phyloP scores from a whole-genome alignment of 2,888 invertebrate species.

The Drosophila colorata region DNA sequence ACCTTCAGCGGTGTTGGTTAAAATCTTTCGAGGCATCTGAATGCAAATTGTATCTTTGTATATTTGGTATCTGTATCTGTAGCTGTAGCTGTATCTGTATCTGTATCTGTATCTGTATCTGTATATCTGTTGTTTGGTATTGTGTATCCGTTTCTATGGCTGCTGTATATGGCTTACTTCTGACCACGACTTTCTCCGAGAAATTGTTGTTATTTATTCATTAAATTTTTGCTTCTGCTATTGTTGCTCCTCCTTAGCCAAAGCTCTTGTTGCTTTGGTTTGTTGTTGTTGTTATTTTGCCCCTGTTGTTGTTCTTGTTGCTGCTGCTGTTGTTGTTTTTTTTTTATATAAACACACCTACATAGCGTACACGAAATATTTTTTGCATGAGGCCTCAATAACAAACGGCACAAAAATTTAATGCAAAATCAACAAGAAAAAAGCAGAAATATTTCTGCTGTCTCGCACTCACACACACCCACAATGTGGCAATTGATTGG shows the following conservation, averaged over 20 bases:
- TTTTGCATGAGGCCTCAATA: constrained; percentile 65
- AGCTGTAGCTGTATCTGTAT: no score
- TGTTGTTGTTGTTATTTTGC: not conserved
- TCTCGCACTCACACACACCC: constrained; percentile 24
- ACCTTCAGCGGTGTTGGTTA: constrained; percentile 12
- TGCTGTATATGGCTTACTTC: constrained; percentile 69
- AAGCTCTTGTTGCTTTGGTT: constrained; percentile 30
- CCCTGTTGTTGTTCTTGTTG: constrained; percentile 28
- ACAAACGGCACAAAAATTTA: constrained; percentile 51
- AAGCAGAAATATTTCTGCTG: constrained; percentile 38
- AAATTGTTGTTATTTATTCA: constrained; percentile 77
- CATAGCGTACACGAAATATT: constrained; percentile 59
- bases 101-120: constrained; percentile 18
- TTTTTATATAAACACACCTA: constrained; percentile 61
- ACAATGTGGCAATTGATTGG: constrained; percentile 73
- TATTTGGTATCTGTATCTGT: constrained; percentile 35
- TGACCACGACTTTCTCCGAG: constrained; percentile 74
- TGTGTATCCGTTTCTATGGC: constrained; percentile 55
- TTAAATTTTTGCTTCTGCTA: constrained; percentile 75
- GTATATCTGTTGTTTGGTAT: constrained; percentile 37
- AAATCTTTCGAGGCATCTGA: constrained; percentile 30
- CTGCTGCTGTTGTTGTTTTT: constrained; percentile 30
- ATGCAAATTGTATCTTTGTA: constrained; percentile 46
- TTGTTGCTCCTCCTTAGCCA: constrained; percentile 55
- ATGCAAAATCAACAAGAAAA: constrained; percentile 68